Evolutionary conservation across 92 coral and sea anemone species (phyloP).

Genomic region (Hydrozoanthus gracilis): DNA sequence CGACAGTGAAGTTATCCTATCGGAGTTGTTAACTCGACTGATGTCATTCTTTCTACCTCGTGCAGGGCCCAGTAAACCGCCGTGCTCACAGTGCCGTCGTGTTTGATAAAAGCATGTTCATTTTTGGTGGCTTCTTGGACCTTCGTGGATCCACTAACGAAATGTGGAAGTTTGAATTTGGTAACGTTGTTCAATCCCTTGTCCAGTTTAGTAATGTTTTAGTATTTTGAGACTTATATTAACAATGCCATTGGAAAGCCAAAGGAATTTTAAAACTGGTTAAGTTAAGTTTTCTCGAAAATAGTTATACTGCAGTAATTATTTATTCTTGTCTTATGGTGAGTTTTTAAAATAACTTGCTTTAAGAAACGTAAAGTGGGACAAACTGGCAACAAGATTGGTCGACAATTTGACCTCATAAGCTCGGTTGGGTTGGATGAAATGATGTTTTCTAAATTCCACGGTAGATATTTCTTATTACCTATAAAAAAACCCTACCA

Average conservation of each 20-base stretch:
- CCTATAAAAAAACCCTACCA: no score
- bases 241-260: background rate
- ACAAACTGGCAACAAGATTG: no score
- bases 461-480: no score
- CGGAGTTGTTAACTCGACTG: background rate
- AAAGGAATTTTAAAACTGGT: no score
- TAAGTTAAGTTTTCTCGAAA: no score
- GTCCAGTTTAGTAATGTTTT: background rate
- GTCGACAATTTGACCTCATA: no score
- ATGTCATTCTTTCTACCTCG: background rate
- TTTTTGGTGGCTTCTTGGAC: constrained; percentile 96
- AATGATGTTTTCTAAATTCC: no score
- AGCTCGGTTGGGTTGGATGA: no score
- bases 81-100: constrained; percentile 90
- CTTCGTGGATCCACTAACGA: constrained; percentile 90
- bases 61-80: constrained; percentile 90
- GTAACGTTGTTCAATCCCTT: constrained; percentile 56
- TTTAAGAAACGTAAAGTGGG: no score
- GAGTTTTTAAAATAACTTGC: no score
- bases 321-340: no score
- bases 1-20: background rate
- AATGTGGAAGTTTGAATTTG: constrained; percentile 91
- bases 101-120: constrained; percentile 79
- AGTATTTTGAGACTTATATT: background rate
- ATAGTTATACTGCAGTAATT: no score